Evolutionary conservation across 2,113 vertebrate species (phyloP), one percentile per base, ranked within the genome.

Genomic region (Salvelinus namaycush): DNA sequence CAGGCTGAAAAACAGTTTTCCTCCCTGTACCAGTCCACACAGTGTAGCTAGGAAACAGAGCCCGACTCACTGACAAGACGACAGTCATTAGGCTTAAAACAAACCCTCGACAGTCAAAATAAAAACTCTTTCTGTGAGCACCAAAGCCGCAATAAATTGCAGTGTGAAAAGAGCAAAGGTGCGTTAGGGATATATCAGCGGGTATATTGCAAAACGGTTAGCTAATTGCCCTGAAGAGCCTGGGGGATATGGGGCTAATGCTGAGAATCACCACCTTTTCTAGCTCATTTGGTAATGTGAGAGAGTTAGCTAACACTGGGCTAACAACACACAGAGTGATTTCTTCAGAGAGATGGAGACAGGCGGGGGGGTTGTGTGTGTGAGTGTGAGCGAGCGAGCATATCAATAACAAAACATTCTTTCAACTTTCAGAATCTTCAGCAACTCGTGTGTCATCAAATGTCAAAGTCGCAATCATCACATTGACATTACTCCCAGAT

Each of bases 31-130:
- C 39, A 12, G 39, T 82, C 59, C 73, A 77, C 80, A 75, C 70
- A 78, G 54, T 13, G 75, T 70, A 85, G 86, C 85, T 78, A 75
- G 85, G 81, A 88, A 85, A 85, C 76, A 82, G 81, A 80, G 80
- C 85, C 73, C 2, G 31, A 44, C 13, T 39, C 12, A 27, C 84
- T 68, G 54, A 76, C 72, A 69, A 5, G 0, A 75, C 78, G 75
- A 81, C 67, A 81, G 74, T 80, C 83, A 86, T 87, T 86, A 89
- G 60, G 72, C 29, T 82, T 85, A 81, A 77, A 54, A 54, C 16
- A 84, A 83, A 84, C 11, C 65, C 79, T 66, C 77, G 79, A 70
- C 80, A 76, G n/a, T 62, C 7, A 81, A 80, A 82, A 85, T 80
- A 44, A 44, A 11, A 11, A 44, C 9, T 0, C 39, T 44, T 11